Conservation (phyloP, 2,888 invertebrate genomes). For the Pachycephus smyrnensis region DNA sequence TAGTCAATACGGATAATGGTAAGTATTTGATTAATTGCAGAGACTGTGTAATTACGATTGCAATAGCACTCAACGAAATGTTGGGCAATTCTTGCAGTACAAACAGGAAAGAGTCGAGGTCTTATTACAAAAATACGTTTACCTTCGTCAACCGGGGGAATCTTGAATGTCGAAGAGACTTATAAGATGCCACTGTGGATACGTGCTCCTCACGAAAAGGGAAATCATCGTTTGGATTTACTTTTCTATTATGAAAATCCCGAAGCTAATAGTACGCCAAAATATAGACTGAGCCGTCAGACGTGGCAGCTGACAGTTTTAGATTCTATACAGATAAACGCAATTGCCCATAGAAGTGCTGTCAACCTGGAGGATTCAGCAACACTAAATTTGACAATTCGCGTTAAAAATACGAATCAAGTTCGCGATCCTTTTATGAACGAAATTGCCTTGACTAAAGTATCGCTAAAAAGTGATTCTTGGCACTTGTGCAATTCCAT, state of each 20-base stretch:
- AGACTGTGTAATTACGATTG: background rate
- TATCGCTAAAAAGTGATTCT: slow-evolving; percentile 72
- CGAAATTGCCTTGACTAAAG: slow-evolving; percentile 71
- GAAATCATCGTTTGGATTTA: slow-evolving; percentile 74
- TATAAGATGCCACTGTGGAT: slow-evolving; percentile 75
- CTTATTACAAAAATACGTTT: slow-evolving; percentile 66
- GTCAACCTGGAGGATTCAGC: slow-evolving; percentile 60
- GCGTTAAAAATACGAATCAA: slow-evolving; percentile 78
- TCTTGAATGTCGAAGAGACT: slow-evolving; percentile 70
- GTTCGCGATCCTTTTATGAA: slow-evolving; percentile 73
- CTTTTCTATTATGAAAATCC: slow-evolving; percentile 80
- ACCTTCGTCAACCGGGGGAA: slow-evolving; percentile 57
- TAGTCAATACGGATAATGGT: slow-evolving; percentile 27
- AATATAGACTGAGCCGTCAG: slow-evolving; percentile 75
- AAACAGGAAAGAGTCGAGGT: slow-evolving; percentile 63
- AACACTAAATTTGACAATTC: slow-evolving; percentile 76
- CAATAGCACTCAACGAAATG: background rate
- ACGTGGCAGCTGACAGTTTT: slow-evolving; percentile 74
- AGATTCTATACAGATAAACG: slow-evolving; percentile 72
- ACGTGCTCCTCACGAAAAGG: slow-evolving; percentile 76
- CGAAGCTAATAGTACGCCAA: slow-evolving; percentile 59
- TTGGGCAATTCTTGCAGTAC: slow-evolving; percentile 43
- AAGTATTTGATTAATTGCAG: slow-evolving; percentile 19
- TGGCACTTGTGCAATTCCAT: slow-evolving; percentile 71
- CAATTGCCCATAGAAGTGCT: slow-evolving; percentile 70